Evolutionary conservation across 2,113 vertebrate species (phyloP).

Genomic region (Dipodomys ordii): DNA sequence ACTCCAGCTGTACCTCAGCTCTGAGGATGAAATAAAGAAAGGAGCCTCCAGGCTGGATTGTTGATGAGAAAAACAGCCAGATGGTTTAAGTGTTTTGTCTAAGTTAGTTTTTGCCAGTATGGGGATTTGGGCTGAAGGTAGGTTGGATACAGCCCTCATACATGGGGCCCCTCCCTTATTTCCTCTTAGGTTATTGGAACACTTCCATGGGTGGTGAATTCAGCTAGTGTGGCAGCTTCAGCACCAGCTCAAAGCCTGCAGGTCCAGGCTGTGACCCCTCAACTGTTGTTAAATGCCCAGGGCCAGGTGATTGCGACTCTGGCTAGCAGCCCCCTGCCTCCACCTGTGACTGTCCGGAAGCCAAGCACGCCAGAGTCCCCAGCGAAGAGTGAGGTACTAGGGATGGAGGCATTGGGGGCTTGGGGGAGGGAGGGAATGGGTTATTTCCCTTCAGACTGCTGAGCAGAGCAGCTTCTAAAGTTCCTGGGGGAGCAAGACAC

Average conservation of each 20-base stretch:
- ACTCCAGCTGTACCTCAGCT: neutral
- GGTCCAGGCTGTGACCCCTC: conserved; percentile 94
- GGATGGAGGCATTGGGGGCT: neutral
- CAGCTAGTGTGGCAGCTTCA: conserved; percentile 87
- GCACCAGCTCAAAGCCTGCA: conserved; percentile 92
- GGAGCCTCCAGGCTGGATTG: neutral
- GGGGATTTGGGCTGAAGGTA: neutral
- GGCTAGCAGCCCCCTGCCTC: conserved; percentile 89
- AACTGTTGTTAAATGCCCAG: conserved; percentile 95
- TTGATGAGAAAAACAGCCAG: neutral
- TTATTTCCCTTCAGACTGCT: neutral
- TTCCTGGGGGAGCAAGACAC: neutral
- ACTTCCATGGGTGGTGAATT: conserved; percentile 93
- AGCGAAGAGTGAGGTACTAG: conserved; percentile 87
- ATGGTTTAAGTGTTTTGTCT: neutral
- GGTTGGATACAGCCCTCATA: neutral
- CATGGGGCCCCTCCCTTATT: conserved; percentile 20
- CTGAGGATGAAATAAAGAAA: neutral
- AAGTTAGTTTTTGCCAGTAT: neutral
- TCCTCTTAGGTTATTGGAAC: conserved; percentile 93
- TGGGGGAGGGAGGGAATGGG: neutral
- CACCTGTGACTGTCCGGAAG: conserved; percentile 89
- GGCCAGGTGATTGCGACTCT: conserved; percentile 96
- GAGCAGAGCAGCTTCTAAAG: neutral
- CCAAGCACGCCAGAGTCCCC: conserved; percentile 85